Base-by-base conservation (phyloP, 2,113 vertebrate species). In the Falcunculus frontatus region DNA sequence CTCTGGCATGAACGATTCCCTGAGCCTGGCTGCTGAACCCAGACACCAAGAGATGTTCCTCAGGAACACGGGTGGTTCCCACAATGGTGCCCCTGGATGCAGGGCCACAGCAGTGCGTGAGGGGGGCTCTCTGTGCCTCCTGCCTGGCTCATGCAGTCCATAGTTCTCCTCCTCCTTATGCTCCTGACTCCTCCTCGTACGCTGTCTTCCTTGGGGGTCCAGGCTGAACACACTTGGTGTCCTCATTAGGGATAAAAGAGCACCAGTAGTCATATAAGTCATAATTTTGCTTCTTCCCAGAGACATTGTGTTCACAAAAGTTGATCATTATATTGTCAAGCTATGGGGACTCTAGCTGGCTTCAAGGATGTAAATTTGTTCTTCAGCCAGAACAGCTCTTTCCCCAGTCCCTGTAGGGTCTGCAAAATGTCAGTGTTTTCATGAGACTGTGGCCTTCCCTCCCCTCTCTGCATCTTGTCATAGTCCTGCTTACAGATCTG, bases 341-440 rank as follows among this genome's bases (percentile, higher is more conserved):
- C 68, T 76, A 42, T 53, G 84, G 83, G 68, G 64, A 93, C 83
- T 92, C 72, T 68, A 89, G 35, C 62, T 87, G 90, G 56, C 60
- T 93, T 93, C 64, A 89, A 94, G 92, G 83, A 81, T 1, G 0
- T 64, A 90, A 70, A 83, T 49, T 89, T 83, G 80, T 86, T 81
- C 42, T 79, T 93, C 84, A 73, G 73, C 94, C 65, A 82, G 65
- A 90, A 73, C 25, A 86, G 65, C 52, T 85, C 67, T 80, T 89
- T 92, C 88, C 33, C 27, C 49, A 68, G 53, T 64, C 79, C 69
- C 94, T 77, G 42, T 20, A 82, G 68, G 47, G 23, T 78, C 92
- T 96, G 93, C 80, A 89, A 82, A 94, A 95, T 89, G 44, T 95
- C 94, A 89, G 35, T 41, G 60, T 92, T 93, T 96, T 92, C 89